A percentile compares a stretch with the other conserved stretches of the same genome.
Evolutionary conservation across 2,888 invertebrate genomes (phyloP).

Genomic region (Eupithecia abbreviata): DNA sequence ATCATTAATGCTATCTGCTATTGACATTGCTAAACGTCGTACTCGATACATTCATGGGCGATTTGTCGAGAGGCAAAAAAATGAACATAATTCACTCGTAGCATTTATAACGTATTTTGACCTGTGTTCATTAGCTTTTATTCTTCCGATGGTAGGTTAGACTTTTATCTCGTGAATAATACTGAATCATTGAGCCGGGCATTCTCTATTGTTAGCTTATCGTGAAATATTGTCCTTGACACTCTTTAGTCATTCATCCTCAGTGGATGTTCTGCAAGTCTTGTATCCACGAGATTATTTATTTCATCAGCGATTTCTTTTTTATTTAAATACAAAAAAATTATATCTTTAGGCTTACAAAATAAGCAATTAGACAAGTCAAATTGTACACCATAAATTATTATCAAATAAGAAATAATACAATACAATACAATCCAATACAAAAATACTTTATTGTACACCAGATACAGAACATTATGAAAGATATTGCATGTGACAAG

Average conservation of each 20-base stretch:
- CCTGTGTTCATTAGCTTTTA: constrained; percentile 50
- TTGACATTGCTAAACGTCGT: constrained; percentile 60
- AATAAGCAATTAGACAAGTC: no score
- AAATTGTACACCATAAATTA: no score
- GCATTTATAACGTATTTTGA: neutral
- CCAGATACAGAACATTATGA: no score
- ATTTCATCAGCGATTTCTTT: neutral
- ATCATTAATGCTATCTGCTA: constrained; percentile 58
- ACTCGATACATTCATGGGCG: constrained; percentile 47
- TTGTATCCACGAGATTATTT: neutral
- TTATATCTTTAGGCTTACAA: no score
- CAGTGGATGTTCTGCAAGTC: neutral
- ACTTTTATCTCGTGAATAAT: constrained; percentile 46
- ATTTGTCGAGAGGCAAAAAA: constrained; percentile 48
- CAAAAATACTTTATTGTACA: no score
- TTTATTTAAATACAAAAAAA: no score
- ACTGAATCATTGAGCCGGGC: constrained; percentile 30
- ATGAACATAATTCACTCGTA: constrained; percentile 25
- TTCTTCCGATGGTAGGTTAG: constrained; percentile 44
- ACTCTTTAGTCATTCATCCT: constrained; percentile 15
- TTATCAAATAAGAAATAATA: no score
- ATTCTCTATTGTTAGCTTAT: constrained; percentile 36
- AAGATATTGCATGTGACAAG: no score
- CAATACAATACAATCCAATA: no score
- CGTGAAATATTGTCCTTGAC: constrained; percentile 37